Percentiles rank a stretch among this genome's conserved stretches.
phyloP scores from a whole-genome alignment of 2,113 vertebrate species.

The Halichoerus grypus region DNA sequence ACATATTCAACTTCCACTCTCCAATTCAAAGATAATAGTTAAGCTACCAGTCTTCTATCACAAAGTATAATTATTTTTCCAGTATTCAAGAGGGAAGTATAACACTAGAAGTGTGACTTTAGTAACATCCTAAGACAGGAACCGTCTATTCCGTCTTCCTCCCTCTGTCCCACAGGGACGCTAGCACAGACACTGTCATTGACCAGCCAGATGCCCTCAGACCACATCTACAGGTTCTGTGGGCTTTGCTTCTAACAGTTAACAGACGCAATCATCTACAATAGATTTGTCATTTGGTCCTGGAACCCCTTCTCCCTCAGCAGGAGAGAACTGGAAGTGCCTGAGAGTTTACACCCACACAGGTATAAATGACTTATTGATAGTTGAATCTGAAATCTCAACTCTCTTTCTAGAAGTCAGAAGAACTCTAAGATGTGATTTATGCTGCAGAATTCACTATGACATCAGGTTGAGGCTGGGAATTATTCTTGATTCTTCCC shows the following conservation, averaged over 20 bases:
- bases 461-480: background rate
- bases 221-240: background rate
- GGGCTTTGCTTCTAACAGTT: background rate
- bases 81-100: background rate
- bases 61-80: background rate
- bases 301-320: background rate
- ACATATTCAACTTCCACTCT: background rate
- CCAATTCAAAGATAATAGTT: background rate
- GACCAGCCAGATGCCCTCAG: background rate
- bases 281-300: background rate
- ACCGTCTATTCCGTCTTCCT: background rate
- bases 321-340: background rate
- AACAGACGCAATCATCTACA: fast-evolving
- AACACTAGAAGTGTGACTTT: background rate
- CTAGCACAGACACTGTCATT: background rate
- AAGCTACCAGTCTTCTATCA: background rate
- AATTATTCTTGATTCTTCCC: background rate
- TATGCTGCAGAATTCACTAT: background rate
- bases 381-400: background rate
- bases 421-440: background rate
- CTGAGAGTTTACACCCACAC: background rate
- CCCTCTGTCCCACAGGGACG: fast-evolving
- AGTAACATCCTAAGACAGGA: background rate
- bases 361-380: background rate
- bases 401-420: background rate